Percentiles rank a stretch among this genome's conserved stretches.
Evolutionary conservation across 2,797 vertebrate genomes (phyloP).

Genomic region (Manis pentadactyla): DNA sequence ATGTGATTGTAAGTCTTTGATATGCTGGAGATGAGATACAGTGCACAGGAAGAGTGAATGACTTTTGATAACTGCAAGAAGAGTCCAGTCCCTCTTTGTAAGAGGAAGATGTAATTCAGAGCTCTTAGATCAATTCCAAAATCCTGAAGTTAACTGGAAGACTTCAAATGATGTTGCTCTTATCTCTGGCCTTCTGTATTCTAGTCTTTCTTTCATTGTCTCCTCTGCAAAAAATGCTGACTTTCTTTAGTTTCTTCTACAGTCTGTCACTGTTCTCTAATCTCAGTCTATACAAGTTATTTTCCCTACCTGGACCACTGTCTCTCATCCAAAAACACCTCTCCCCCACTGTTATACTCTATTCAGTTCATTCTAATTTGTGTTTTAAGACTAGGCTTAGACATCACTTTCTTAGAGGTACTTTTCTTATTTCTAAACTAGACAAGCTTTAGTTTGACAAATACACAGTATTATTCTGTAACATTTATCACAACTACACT

Average conservation of each 20-base stretch:
- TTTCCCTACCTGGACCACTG: not conserved
- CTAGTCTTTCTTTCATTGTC: not conserved
- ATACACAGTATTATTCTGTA: not conserved
- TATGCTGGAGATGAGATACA: not conserved
- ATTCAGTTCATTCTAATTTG: not conserved
- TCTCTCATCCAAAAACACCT: not conserved
- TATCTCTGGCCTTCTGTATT: not conserved
- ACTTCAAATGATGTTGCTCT: not conserved
- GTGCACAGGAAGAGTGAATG: not conserved
- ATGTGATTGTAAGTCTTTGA: not conserved
- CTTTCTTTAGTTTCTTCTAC: not conserved
- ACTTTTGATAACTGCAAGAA: not conserved
- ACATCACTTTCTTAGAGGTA: too few relatives aligned
- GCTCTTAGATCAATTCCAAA: not conserved
- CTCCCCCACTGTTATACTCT: not conserved
- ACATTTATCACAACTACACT: not conserved
- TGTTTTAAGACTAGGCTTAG: not conserved
- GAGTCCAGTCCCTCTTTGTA: not conserved
- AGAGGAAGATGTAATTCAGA: not conserved
- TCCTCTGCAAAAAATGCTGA: not conserved
- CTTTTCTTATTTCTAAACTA: not conserved
- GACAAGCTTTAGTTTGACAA: not conserved
- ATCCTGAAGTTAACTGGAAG: not conserved
- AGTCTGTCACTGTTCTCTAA: not conserved
- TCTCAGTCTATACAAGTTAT: not conserved